Base-by-base conservation (phyloP, 2,888 invertebrate genomes). In the Sisyra nigra region DNA sequence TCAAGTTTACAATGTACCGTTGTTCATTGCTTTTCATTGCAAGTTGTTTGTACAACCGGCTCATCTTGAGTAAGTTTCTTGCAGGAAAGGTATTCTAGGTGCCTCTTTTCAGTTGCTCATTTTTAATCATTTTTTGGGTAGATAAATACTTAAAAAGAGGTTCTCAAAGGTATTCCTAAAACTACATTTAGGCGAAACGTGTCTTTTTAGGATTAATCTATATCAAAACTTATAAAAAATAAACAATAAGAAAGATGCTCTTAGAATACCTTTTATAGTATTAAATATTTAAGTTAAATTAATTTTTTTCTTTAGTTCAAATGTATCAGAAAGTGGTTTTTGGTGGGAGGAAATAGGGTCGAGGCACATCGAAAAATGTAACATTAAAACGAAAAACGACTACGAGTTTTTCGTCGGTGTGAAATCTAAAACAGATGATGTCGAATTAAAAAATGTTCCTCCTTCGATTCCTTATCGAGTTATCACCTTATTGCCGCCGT, bases 1-100 rank as follows among this genome's bases (percentile, higher is more conserved):
- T 50, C 79, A 82, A 52, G 71, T 72, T 0, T 85, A 76, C 57
- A 76, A 79, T 51, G 74, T 87, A 18, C 87, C 88, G 1, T 63
- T 87, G 34, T 76, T 76, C 53, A 74, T 86, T 41, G 85, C 86
- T 2, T 86, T 85, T 54, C 83, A 87, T 55, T 84, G 83, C 60
- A 76, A 78, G 49, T 63, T 88, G 43, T 80, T 76, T 57, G 61
- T 85, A 32, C 69, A 79, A 54, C 86, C 86, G 4, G 73, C 79
- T 4, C 76, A 80, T 54, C 71, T 75, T 37, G 78, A 77, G 82
- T 83, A 57, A 73, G 76, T 68, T n/a, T n/a, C n/a, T n/a, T n/a
- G n/a, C n/a, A n/a, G n/a, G n/a, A n/a, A n/a, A n/a, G n/a, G 38
- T n/a, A n/a, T n/a, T n/a, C n/a, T n/a, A n/a, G n/a, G n/a, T n/a